phyloP scores from a whole-genome alignment of 1,140 invertebrate species.

The Drosophila willistoni region DNA sequence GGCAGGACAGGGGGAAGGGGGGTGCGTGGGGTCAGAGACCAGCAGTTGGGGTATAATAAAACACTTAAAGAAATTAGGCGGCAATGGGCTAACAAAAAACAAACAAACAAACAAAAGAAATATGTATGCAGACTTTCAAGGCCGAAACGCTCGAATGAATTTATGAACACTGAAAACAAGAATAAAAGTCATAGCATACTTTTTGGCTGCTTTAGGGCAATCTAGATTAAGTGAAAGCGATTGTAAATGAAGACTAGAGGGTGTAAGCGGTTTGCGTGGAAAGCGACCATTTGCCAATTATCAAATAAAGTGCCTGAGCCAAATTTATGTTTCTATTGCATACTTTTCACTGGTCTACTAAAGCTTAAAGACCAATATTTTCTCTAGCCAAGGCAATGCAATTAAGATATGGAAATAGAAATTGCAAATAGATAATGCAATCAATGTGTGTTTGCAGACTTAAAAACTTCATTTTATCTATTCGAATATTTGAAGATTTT shows the following conservation, averaged over 20 bases:
- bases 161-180: conserved; percentile 19
- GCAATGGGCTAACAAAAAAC: conserved; percentile 34
- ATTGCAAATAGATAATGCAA: no score
- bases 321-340: no score
- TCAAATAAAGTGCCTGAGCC: no score
- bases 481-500: background rate
- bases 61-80: conserved; percentile 68
- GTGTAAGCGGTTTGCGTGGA: no score
- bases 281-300: no score
- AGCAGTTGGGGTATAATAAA: conserved; percentile 59
- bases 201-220: conserved; percentile 41
- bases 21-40: no score
- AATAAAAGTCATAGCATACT: conserved; percentile 17
- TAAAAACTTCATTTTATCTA: no score
- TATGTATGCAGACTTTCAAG: conserved; percentile 15
- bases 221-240: conserved; percentile 66
- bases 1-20: background rate
- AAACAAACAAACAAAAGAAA: conserved; percentile 8
- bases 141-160: conserved; percentile 2
- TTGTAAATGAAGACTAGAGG: conserved; percentile 28
- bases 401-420: no score
- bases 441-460: no score
- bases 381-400: no score
- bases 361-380: no score
- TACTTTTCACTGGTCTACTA: no score